Conservation (phyloP, 2,797 vertebrate species). For the Enteromius mattozi region DNA sequence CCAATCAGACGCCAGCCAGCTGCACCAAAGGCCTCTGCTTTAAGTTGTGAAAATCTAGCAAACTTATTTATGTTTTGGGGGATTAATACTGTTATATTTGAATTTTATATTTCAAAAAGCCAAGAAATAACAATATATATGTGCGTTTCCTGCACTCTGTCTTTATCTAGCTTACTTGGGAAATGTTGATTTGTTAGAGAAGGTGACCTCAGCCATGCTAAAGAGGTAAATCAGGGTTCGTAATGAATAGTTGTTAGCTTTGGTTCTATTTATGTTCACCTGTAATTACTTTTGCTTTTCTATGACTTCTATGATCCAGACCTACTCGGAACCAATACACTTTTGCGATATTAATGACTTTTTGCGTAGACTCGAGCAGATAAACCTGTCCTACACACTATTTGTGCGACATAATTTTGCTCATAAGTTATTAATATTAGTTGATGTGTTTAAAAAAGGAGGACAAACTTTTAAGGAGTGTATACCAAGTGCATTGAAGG, state of each 20-base stretch:
- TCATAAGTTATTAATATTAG: conserved; percentile 23
- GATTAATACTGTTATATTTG: conserved; percentile 79
- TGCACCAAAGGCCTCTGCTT: conserved; percentile 84
- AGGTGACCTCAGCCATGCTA: conserved; percentile 40
- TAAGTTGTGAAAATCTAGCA: conserved; percentile 73
- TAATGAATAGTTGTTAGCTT: conserved; percentile 35
- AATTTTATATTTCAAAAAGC: conserved; percentile 79
- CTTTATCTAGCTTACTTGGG: conserved; percentile 70
- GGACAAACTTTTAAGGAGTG: background rate
- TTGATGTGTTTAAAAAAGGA: conserved; percentile 6
- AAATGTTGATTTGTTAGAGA: conserved; percentile 58
- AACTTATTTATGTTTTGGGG: conserved; percentile 78
- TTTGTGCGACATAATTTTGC: conserved; percentile 21
- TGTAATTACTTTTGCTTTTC: conserved; percentile 31
- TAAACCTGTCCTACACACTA: conserved; percentile 9
- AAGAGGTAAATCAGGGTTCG: conserved; percentile 59
- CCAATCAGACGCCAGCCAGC: conserved; percentile 76
- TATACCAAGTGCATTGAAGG: conserved; percentile 39
- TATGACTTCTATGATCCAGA: conserved; percentile 16
- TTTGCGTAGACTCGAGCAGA: conserved; percentile 17
- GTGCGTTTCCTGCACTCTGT: conserved; percentile 63
- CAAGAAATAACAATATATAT: conserved; percentile 76
- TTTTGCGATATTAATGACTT: conserved; percentile 25
- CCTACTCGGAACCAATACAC: conserved; percentile 28
- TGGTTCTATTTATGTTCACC: conserved; percentile 29